Conservation (phyloP, 2,888 invertebrate genomes). For the Campoplex capitator region DNA sequence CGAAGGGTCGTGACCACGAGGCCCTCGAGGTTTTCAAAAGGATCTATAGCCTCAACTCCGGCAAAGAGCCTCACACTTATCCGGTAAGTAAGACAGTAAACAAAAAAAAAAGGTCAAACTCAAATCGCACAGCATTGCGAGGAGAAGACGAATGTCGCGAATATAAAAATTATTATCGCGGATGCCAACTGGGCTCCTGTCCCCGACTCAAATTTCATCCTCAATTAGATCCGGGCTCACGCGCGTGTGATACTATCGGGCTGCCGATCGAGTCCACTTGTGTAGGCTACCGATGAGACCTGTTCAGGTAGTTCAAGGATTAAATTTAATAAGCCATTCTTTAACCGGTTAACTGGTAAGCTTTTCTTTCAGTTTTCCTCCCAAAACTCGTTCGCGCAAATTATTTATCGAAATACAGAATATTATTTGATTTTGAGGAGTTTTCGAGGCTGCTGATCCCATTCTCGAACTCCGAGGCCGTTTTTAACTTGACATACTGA, state of each 20-base stretch:
- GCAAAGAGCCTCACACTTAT: slow-evolving; percentile 87
- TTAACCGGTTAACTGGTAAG: not conserved
- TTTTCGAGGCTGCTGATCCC: no score
- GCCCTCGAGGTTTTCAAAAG: slow-evolving; percentile 88
- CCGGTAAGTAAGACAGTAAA: slow-evolving; percentile 86
- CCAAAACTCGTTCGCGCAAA: no score
- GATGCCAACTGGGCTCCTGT: slow-evolving; percentile 34
- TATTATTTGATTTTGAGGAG: no score
- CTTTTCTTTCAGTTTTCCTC: no score
- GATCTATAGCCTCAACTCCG: slow-evolving; percentile 89
- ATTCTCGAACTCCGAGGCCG: no score
- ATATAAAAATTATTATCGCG: slow-evolving; percentile 8
- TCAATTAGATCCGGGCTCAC: slow-evolving; percentile 31
- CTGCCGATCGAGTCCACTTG: slow-evolving; percentile 56
- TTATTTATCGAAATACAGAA: no score
- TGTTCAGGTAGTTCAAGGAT: slow-evolving; percentile 66
- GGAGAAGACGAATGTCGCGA: slow-evolving; percentile 12
- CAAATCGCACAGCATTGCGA: not conserved
- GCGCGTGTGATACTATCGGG: slow-evolving; percentile 60
- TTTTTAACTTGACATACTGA: no score
- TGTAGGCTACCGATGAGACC: slow-evolving; percentile 63
- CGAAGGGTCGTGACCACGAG: slow-evolving; percentile 88
- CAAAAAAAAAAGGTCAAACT: not conserved
- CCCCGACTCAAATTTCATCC: slow-evolving; percentile 48
- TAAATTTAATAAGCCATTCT: slow-evolving; percentile 41